phyloP scores from a whole-genome alignment of 2,797 vertebrate genomes.

The Xerus rutilus region DNA sequence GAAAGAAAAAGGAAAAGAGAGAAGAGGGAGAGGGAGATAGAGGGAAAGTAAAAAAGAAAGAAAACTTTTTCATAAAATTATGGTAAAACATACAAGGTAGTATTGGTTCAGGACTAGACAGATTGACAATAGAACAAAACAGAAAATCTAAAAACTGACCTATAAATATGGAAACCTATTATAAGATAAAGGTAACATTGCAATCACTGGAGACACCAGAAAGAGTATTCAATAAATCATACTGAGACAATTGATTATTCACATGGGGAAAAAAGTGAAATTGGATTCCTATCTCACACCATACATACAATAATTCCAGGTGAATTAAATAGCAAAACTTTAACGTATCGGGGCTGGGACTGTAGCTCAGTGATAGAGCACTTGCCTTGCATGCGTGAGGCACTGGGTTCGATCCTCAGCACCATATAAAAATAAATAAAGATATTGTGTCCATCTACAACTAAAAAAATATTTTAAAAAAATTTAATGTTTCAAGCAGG shows the following conservation, averaged over 20 bases:
- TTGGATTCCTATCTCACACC: background rate
- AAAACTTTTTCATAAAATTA: constrained; percentile 3
- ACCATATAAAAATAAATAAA: too few species aligned
- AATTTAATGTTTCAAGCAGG: background rate
- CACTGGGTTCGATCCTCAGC: too few species aligned
- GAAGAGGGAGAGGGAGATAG: too few species aligned
- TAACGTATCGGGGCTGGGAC: too few species aligned
- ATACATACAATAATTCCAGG: background rate
- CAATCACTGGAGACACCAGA: background rate
- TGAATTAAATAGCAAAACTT: constrained; percentile 3
- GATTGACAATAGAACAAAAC: constrained; percentile 23
- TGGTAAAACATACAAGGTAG: background rate
- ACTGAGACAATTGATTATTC: background rate
- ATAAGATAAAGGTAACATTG: background rate
- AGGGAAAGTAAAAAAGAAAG: too few species aligned
- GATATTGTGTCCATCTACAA: too few species aligned
- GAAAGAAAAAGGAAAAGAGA: too few species aligned
- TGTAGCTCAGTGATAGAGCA: too few species aligned
- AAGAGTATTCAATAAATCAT: background rate
- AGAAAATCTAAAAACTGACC: background rate
- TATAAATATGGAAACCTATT: background rate
- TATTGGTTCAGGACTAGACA: constrained; percentile 24
- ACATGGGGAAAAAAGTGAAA: background rate
- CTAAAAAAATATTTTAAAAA: too few species aligned
- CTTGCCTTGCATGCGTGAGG: too few species aligned